Base-by-base conservation (phyloP, 2,888 invertebrate genomes). In the Hirtodrosophila confusa region DNA sequence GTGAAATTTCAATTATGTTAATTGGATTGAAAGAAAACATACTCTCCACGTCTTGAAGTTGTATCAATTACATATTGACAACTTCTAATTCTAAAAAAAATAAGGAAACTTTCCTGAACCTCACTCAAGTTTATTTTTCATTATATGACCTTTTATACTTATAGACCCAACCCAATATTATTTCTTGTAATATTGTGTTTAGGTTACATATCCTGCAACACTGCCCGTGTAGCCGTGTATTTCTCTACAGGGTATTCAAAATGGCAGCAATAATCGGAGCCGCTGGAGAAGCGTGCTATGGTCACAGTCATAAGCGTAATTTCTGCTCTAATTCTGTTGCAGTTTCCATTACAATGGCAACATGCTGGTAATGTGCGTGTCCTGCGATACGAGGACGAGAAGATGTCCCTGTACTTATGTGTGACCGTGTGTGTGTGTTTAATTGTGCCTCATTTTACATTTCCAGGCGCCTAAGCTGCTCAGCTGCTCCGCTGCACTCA, bases 271-370 rank as follows among this genome's bases (percentile, higher is more conserved):
- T 53, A 54, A 51, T 54, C 37, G 54, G 44, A 47, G 36, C 10
- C 8, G 23, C 58, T 11, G 48, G 45, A 58, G 31, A 60, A 53
- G 27, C 57, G 40, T 36, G 35, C 49, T 12, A 54, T 47, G 68
- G 62, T 56, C 68, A 66, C 51, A 72, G 63, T 61, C 79, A 76
- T 75, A 69, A 78, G 67, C 65, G 68, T 74, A 78, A 74, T 78
- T 82, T 87, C 74, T 82, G 82, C 84, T 83, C 74, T 70, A 87
- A 69, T 74, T 86, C 70, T 56, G 63, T 68, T 69, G 66, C 68
- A 83, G 64, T 56, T 78, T 54, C 64, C 50, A 51, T 73, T 61
- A 49, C 68, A 75, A 61, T 43, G 49, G 57, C 58, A 62, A 66
- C 40, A 56, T 76, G 53, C 49, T 68, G 57, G 24, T 58, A 73